Percentiles rank a stretch among this genome's conserved stretches.
Evolutionary conservation across 2,888 invertebrate genomes (phyloP).

Genomic region (Azorinus chamasolen): DNA sequence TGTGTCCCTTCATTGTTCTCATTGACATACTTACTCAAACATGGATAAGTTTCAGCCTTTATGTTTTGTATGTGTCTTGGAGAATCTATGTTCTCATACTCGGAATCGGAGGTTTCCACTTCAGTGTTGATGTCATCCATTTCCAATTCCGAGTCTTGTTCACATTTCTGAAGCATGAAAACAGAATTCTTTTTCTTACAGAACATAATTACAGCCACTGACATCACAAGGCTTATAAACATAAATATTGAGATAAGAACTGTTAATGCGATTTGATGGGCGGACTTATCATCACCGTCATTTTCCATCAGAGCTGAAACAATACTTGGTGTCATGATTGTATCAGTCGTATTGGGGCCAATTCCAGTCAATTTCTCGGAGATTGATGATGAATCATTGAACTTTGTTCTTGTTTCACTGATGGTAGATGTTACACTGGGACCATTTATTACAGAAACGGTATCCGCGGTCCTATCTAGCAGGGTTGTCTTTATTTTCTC

Average conservation of each 20-base stretch:
- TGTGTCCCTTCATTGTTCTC: not conserved
- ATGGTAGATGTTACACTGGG: no score
- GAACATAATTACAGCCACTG: conserved; percentile 80
- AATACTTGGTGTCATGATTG: conserved; percentile 39
- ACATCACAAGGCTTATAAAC: conserved; percentile 78
- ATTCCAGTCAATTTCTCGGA: no score
- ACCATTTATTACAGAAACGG: no score
- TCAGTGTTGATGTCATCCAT: conserved; percentile 80
- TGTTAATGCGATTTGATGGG: conserved; percentile 45
- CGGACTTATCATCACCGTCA: conserved; percentile 8
- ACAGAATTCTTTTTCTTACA: conserved; percentile 84
- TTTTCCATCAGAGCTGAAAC: conserved; percentile 34
- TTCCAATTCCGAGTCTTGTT: conserved; percentile 79
- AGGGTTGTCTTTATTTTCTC: no score
- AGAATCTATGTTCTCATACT: conserved; percentile 39
- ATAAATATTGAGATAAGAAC: conserved; percentile 78
- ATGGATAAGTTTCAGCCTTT: conserved; percentile 19
- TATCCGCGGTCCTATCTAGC: no score
- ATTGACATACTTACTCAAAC: conserved; percentile 16
- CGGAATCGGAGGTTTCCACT: conserved; percentile 67
- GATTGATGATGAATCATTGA: no score
- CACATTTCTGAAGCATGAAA: conserved; percentile 80
- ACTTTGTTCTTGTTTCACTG: no score
- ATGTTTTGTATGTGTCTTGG: not conserved
- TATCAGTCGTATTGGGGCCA: conserved; percentile 8